These are phyloP conservation scores for Ericerus pela DNA, from an alignment of 1,140 invertebrate genomes.

Conservation along the genomic window DNA sequence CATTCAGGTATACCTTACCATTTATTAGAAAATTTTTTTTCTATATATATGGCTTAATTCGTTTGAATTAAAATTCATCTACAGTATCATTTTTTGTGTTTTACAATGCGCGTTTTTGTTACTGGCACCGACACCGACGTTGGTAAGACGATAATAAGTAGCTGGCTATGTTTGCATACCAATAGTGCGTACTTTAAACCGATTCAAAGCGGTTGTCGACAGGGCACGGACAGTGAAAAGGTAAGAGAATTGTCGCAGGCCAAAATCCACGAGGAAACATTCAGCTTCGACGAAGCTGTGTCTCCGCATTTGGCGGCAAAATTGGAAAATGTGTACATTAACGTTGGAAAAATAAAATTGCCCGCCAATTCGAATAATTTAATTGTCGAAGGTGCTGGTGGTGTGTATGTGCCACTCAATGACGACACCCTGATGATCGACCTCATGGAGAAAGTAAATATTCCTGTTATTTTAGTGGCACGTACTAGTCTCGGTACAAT, in stretches of 20 bases:
- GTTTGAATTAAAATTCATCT: no score
- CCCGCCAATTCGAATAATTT: background rate
- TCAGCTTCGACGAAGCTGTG: background rate
- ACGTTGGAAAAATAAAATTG: background rate
- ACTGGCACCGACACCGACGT: conserved; percentile 16
- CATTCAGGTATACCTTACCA: no score
- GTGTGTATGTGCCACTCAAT: background rate
- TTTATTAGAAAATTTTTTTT: no score
- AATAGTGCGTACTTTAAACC: conserved; percentile 13
- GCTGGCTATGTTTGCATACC: conserved; percentile 2
- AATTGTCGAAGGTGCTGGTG: conserved; percentile 15
- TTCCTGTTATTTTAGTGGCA: conserved; percentile 13
- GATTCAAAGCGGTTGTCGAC: conserved; percentile 6
- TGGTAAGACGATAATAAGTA: conserved; percentile 13
- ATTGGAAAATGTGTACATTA: background rate
- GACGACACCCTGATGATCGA: conserved; percentile 1
- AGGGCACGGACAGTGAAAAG: background rate
- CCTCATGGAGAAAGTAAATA: background rate
- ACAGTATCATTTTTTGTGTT: no score
- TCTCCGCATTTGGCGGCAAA: conserved; percentile 10
- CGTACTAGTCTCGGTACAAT: conserved; percentile 8
- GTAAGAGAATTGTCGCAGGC: background rate
- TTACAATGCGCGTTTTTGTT: conserved; percentile 8
- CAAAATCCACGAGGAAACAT: background rate
- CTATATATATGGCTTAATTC: no score